These are phyloP conservation scores for Sebastes variabilis DNA, from an alignment of 2,797 vertebrate genomes.

Conservation along the genomic window DNA sequence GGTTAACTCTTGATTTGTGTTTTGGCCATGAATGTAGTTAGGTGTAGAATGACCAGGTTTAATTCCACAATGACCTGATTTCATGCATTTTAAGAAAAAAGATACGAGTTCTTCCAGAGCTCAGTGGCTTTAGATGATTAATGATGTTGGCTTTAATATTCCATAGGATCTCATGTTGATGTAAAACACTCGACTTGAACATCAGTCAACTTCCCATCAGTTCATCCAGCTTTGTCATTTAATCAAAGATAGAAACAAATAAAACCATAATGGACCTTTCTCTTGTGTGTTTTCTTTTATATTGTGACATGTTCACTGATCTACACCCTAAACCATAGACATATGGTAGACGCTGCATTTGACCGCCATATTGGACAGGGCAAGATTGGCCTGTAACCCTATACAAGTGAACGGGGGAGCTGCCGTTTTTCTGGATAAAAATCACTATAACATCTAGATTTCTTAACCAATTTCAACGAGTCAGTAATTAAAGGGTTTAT, in stretches of 20 bases:
- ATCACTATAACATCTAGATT: too few relatives aligned
- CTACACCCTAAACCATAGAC: too few relatives aligned
- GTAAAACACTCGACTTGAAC: conserved; percentile 33
- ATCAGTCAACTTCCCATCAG: conserved; percentile 31
- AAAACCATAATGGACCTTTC: conserved; percentile 62
- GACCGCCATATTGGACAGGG: too few relatives aligned
- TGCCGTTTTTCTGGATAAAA: too few relatives aligned
- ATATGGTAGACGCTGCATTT: too few relatives aligned
- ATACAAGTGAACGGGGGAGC: too few relatives aligned
- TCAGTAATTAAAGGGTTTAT: too few relatives aligned
- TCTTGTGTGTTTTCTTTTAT: background rate
- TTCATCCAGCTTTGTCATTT: conserved; percentile 66
- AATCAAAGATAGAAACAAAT: conserved; percentile 67
- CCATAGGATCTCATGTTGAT: conserved; percentile 47
- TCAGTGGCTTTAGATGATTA: conserved; percentile 35
- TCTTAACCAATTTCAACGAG: too few relatives aligned
- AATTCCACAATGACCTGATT: conserved; percentile 26
- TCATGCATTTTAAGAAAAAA: conserved; percentile 33
- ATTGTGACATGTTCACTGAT: too few relatives aligned
- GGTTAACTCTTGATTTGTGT: conserved; percentile 84
- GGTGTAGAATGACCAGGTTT: conserved; percentile 27
- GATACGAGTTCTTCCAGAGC: conserved; percentile 17
- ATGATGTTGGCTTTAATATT: conserved; percentile 41
- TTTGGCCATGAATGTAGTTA: conserved; percentile 53
- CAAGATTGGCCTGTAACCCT: too few relatives aligned